Evolutionary conservation across 2,113 vertebrate genomes (phyloP), one percentile per base, ranked within the genome.

Genomic region (Hypanus sabinus): DNA sequence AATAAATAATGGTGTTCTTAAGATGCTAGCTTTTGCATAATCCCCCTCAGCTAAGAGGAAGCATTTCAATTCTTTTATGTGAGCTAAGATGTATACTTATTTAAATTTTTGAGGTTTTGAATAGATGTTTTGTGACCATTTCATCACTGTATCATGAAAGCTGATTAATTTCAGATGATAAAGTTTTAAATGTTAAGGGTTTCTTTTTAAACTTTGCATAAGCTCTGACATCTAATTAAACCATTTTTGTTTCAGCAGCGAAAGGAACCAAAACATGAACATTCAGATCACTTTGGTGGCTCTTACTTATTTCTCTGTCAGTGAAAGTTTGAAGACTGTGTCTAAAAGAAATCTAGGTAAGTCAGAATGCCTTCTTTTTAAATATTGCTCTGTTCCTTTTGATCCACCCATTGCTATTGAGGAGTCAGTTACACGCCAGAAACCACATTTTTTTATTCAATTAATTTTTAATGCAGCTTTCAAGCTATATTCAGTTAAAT

Each of bases 261-360:
- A 38, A 93, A 73, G 68, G 71, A 93, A 93, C 38, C 91, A 93
- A 93, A 93, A 93, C 91, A 93, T 93, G 91, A 93, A 73, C 71
- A 73, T 93, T 93, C 91, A 75, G 91, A 55, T 93, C 38, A 36
- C 70, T 73, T 93, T 93, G 70, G 9, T 93, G 70, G 65, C 38
- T 73, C 91, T 93, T 73, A 93, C 73, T 46, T 93, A 75, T 75
- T 73, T 73, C 70, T 93, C 68, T 8, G 12, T 93, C 91, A 73
- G 91, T 93, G 91, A 27, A 73, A 93, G 91, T 75, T 93, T 93
- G 91, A 93, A 93, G 91, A 75, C 70, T 14, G 68, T 93, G 22
- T 93, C 91, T 30, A 93, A 93, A 46, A 38, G 91, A 75, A 73
- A 93, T 93, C 73, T 73, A 12, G 91, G 91, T 93, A 71, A 73